Evolutionary conservation across 2,888 invertebrate genomes (phyloP).

Genomic region (Prosopocoilus inquinatus): DNA sequence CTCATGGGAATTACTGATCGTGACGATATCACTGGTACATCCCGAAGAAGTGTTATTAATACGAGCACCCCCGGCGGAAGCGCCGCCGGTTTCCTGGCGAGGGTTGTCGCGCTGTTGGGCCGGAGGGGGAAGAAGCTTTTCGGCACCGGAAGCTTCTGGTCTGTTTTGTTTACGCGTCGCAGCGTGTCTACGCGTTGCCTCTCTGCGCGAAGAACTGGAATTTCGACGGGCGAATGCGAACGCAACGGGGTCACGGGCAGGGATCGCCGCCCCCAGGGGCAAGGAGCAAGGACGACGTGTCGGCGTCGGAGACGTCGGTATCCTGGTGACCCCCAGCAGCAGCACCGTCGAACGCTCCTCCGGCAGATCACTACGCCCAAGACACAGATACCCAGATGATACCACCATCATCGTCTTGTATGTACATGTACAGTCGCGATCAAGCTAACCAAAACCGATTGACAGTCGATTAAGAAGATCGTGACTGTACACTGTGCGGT

Average conservation of each 20-base stretch:
- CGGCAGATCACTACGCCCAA: constrained; percentile 58
- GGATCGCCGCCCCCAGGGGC: constrained; percentile 52
- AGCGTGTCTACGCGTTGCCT: background rate
- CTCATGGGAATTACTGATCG: constrained; percentile 16
- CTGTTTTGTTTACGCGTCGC: constrained; percentile 10
- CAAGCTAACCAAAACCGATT: too few relatives aligned
- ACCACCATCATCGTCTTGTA: background rate
- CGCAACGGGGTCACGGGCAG: constrained; percentile 41
- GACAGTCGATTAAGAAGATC: too few relatives aligned
- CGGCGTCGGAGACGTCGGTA: constrained; percentile 47
- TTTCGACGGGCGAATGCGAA: constrained; percentile 6
- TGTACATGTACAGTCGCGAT: background rate
- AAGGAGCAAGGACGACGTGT: constrained; percentile 43
- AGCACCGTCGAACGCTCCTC: constrained; percentile 62
- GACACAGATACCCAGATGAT: constrained; percentile 6
- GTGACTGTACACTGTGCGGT: too few relatives aligned
- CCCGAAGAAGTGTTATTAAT: constrained; percentile 23
- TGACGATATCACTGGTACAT: constrained; percentile 49
- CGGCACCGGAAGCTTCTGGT: constrained; percentile 4
- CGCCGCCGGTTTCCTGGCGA: constrained; percentile 2
- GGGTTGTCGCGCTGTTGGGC: background rate
- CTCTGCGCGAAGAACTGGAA: constrained; percentile 10
- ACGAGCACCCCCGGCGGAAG: background rate
- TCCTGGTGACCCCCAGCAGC: constrained; percentile 62
- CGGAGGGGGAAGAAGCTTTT: constrained; percentile 3